Evolutionary conservation across 1,140 invertebrate genomes (phyloP).

Genomic region (Neocloeon triangulifer): DNA sequence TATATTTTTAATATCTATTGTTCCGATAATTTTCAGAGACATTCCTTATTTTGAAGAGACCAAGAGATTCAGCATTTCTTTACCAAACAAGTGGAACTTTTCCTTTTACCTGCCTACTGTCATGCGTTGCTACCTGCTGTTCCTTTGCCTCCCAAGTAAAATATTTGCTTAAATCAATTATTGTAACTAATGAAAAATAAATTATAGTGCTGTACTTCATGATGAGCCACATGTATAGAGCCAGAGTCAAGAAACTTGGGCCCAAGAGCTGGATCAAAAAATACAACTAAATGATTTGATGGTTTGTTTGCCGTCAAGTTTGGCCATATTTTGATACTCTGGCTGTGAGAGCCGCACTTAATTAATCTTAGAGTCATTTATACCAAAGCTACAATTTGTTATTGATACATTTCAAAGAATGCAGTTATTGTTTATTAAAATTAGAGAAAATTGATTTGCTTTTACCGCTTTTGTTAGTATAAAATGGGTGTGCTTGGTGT

Average conservation of each 20-base stretch:
- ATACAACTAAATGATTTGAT: no score
- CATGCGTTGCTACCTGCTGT: conserved; percentile 51
- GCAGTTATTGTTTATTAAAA: no score
- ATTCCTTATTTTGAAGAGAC: conserved; percentile 82
- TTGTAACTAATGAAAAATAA: no score
- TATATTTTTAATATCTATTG: conserved; percentile 5
- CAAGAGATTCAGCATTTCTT: conserved; percentile 39
- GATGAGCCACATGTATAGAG: conserved; percentile 57
- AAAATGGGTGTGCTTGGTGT: no score
- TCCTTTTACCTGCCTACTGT: conserved; percentile 66
- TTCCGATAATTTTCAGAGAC: conserved; percentile 24
- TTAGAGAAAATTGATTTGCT: no score
- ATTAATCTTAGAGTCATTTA: no score
- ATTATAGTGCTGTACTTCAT: conserved; percentile 34
- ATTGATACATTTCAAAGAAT: no score
- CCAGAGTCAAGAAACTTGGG: conserved; percentile 32
- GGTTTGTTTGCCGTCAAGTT: no score
- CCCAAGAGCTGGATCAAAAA: conserved; percentile 12
- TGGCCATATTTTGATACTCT: no score
- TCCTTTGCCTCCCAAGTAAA: conserved; percentile 42
- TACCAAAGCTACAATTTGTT: no score
- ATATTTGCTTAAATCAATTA: neutral
- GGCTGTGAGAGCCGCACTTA: no score
- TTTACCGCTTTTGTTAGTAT: no score
- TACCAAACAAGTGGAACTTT: conserved; percentile 72